These are phyloP conservation scores for Strigamia crassipes DNA, from an alignment of 2,888 invertebrate species.

Conservation along the genomic window DNA sequence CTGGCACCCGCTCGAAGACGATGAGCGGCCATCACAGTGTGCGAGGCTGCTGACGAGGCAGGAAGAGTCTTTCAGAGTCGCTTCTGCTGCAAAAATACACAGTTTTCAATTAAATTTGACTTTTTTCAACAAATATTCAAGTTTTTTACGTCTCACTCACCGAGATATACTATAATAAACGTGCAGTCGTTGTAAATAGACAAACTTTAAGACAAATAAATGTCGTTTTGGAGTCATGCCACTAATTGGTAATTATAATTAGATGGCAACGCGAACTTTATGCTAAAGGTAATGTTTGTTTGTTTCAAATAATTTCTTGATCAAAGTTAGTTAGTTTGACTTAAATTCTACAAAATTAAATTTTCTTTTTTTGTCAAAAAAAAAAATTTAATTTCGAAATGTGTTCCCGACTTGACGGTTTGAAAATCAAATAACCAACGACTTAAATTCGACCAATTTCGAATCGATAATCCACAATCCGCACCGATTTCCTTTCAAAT, in stretches of 20 bases:
- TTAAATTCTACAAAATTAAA: not conserved
- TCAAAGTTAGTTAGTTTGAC: too few relatives aligned
- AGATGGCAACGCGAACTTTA: not conserved
- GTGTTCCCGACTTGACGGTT: not conserved
- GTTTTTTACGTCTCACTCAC: constrained; percentile 22
- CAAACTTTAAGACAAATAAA: not conserved
- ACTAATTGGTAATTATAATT: not conserved
- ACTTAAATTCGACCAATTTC: not conserved
- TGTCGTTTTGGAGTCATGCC: not conserved
- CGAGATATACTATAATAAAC: constrained; percentile 37
- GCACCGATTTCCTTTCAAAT: not conserved
- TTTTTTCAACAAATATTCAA: not conserved
- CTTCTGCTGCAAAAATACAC: constrained; percentile 35
- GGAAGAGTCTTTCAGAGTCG: constrained; percentile 27
- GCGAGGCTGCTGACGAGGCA: constrained; percentile 18
- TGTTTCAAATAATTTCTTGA: not conserved
- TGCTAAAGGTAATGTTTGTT: too few relatives aligned
- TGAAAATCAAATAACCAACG: not conserved
- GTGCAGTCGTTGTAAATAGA: constrained; percentile 27
- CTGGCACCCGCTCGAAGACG: constrained; percentile 37
- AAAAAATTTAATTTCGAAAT: not conserved
- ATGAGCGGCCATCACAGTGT: constrained; percentile 36
- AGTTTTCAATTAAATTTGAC: not conserved
- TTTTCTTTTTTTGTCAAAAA: not conserved
- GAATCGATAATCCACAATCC: not conserved